Conservation (phyloP, 92 coral and sea anemone genomes). For the Paramuricea clavata region DNA sequence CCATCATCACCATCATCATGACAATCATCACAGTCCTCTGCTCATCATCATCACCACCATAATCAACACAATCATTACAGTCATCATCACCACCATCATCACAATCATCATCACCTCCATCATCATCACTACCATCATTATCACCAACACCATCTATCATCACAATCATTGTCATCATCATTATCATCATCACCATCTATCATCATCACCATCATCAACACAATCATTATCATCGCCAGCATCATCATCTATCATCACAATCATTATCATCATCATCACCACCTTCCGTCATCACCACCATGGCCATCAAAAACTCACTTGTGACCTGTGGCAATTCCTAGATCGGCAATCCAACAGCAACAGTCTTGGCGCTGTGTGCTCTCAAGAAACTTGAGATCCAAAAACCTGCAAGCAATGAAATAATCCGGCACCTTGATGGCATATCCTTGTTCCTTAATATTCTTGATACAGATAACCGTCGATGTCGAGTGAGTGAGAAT, state of each 20-base stretch:
- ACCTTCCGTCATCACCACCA: too few species aligned
- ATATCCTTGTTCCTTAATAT: constrained; percentile 79
- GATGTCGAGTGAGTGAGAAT: constrained; percentile 79
- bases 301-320: neutral
- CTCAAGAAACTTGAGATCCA: constrained; percentile 79
- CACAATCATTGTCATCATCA: neutral
- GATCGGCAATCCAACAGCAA: constrained; percentile 97
- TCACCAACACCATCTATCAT: neutral
- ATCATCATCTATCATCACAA: neutral
- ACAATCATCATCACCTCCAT: too few species aligned
- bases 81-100: too few species aligned
- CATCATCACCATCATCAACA: too few species aligned
- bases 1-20: neutral
- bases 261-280: neutral
- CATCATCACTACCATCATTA: neutral
- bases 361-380: constrained; percentile 89
- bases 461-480: constrained; percentile 77
- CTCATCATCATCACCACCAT: neutral
- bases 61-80: neutral
- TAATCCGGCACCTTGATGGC: constrained; percentile 80
- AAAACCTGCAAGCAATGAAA: constrained; percentile 76
- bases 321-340: neutral
- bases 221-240: too few species aligned
- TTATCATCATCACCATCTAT: too few species aligned
- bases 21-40: neutral